Percentiles rank a stretch among this genome's conserved stretches.
Conservation (phyloP, 1,140 invertebrate species). For the Penaeus japonicus region DNA sequence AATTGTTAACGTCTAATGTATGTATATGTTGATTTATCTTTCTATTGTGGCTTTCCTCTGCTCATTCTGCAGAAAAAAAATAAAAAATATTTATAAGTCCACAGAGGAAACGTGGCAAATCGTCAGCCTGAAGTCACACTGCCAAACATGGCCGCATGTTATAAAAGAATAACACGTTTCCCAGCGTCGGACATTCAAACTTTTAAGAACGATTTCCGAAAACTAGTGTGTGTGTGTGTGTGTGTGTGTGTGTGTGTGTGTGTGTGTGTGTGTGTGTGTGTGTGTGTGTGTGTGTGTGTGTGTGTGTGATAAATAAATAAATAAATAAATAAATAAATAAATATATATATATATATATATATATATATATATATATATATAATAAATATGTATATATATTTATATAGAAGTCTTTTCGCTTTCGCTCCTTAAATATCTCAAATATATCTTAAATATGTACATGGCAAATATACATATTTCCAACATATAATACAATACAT, state of each 20-base stretch:
- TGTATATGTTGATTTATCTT: not conserved
- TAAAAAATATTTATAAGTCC: not conserved
- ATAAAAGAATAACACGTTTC: no score
- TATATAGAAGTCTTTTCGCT: not conserved
- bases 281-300: not conserved
- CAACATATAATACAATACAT: not conserved
- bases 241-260: not conserved
- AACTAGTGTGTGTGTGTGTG: no score
- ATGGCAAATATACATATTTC: no score
- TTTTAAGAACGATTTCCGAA: no score
- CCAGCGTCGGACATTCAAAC: no score
- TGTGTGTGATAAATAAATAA: not conserved
- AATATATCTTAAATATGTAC: no score
- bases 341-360: slow-evolving; percentile 20
- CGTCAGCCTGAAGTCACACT: no score
- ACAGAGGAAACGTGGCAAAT: no score
- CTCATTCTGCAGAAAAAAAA: not conserved
- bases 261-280: not conserved
- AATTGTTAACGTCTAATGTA: not conserved
- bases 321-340: not conserved
- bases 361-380: slow-evolving; percentile 4
- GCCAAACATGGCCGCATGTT: no score
- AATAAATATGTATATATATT: not conserved
- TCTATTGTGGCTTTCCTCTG: not conserved
- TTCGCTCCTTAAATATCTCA: not conserved